Percentiles rank a stretch among this genome's conserved stretches.
These are phyloP conservation scores for Monochamus alternatus DNA, from an alignment of 2,888 invertebrate species.

Conservation along the genomic window DNA sequence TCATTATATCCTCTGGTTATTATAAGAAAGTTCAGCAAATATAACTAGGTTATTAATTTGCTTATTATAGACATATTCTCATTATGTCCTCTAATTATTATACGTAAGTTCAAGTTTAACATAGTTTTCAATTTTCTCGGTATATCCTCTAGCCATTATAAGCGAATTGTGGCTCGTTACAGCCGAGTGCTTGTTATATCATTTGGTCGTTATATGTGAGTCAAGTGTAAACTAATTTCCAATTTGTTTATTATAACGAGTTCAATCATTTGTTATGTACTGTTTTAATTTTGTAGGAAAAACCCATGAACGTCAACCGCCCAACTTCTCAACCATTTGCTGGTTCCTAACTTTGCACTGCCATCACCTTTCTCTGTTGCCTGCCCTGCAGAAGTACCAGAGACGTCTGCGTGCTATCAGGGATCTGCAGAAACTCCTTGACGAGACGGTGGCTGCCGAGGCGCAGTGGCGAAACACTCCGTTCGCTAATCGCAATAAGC, in stretches of 20 bases:
- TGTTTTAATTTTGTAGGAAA: slow-evolving; percentile 68
- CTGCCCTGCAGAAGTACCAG: slow-evolving; percentile 89
- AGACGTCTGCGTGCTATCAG: slow-evolving; percentile 83
- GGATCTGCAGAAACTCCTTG: slow-evolving; percentile 90
- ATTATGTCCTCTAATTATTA: no score
- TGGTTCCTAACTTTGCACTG: slow-evolving; percentile 97
- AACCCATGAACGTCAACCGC: slow-evolving; percentile 80
- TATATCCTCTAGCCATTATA: no score
- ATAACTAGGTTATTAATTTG: no score
- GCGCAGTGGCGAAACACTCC: slow-evolving; percentile 86
- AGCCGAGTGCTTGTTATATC: no score
- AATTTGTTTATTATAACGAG: background rate
- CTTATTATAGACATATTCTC: no score
- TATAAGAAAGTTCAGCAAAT: no score
- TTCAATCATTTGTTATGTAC: background rate
- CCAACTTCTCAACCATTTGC: slow-evolving; percentile 96
- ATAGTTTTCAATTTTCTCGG: no score
- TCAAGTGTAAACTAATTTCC: no score
- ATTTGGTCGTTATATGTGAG: no score
- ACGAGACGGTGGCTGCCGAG: slow-evolving; percentile 87
- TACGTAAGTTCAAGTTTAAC: no score
- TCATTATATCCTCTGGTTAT: no score
- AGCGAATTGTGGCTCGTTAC: no score
- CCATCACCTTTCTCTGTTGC: slow-evolving; percentile 93
- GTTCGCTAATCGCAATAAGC: slow-evolving; percentile 85